A percentile compares a stretch with the other conserved stretches of the same genome.
phyloP scores from a whole-genome alignment of 2,797 vertebrate genomes.

The Varecia variegata region DNA sequence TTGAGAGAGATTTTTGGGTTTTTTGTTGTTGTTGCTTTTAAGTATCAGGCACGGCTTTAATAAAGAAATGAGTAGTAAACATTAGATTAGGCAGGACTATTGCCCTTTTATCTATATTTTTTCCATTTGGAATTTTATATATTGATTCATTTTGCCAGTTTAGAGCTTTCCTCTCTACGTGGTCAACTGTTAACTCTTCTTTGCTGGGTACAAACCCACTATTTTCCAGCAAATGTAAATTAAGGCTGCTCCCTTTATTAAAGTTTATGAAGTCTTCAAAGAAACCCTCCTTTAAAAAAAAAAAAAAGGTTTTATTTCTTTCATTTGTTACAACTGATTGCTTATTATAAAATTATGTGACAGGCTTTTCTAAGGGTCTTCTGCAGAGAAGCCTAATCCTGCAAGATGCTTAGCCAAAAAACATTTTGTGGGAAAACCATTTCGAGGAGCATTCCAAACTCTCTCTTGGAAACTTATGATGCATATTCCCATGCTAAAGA shows the following conservation, averaged over 20 bases:
- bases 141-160: conserved; percentile 55
- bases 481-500: conserved; percentile 36
- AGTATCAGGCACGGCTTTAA: conserved; percentile 30
- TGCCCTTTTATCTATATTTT: conserved; percentile 44
- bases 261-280: conserved; percentile 46
- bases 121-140: conserved; percentile 45
- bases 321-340: conserved; percentile 23
- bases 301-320: conserved; percentile 8
- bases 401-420: conserved; percentile 41
- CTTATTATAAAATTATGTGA: conserved; percentile 57
- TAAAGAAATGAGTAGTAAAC: conserved; percentile 45
- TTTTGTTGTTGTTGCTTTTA: conserved; percentile 10
- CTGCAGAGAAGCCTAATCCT: conserved; percentile 40
- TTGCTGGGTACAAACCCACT: not conserved
- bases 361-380: conserved; percentile 39
- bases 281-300: not conserved
- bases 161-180: conserved; percentile 34
- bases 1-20: not conserved
- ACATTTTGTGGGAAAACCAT: conserved; percentile 38
- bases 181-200: conserved; percentile 26
- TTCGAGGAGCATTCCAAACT: conserved; percentile 48
- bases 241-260: conserved; percentile 39
- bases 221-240: conserved; percentile 41
- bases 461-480: not conserved
- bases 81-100: conserved; percentile 37